Conservation (phyloP, 2,797 vertebrate species). For the Hapalemur alaotrensis region DNA sequence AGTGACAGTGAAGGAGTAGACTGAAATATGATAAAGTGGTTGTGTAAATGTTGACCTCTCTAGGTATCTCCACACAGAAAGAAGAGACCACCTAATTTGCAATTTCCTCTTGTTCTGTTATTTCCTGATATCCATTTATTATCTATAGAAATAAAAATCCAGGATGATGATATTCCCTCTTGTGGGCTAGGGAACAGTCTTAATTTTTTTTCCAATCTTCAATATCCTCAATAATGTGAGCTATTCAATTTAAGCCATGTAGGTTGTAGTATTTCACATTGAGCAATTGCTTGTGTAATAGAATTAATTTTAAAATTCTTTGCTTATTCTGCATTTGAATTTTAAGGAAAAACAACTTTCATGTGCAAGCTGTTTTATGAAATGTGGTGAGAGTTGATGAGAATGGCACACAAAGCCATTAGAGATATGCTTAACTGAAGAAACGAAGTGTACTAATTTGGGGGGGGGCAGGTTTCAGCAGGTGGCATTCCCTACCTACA, state of each 20-base stretch:
- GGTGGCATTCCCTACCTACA: not conserved
- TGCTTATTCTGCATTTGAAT: conserved; percentile 51
- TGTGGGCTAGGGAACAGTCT: not conserved
- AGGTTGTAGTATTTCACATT: conserved; percentile 20
- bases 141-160: conserved; percentile 39
- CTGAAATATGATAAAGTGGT: not conserved
- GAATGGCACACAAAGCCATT: not conserved
- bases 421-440: not conserved
- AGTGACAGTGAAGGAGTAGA: conserved; percentile 1
- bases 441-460: not conserved
- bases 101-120: conserved; percentile 20
- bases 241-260: conserved; percentile 32
- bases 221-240: conserved; percentile 50
- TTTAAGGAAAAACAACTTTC: conserved; percentile 44
- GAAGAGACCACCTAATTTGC: not conserved
- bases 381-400: not conserved
- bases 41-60: conserved; percentile 35
- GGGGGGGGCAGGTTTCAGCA: not conserved
- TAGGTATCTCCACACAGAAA: not conserved
- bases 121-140: conserved; percentile 43
- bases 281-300: not conserved
- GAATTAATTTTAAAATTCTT: conserved; percentile 55
- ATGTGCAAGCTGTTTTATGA: conserved; percentile 32
- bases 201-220: not conserved
- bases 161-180: conserved; percentile 19